phyloP scores from a whole-genome alignment of 2,888 invertebrate genomes.

The Amblyjoppa fuscipennis region DNA sequence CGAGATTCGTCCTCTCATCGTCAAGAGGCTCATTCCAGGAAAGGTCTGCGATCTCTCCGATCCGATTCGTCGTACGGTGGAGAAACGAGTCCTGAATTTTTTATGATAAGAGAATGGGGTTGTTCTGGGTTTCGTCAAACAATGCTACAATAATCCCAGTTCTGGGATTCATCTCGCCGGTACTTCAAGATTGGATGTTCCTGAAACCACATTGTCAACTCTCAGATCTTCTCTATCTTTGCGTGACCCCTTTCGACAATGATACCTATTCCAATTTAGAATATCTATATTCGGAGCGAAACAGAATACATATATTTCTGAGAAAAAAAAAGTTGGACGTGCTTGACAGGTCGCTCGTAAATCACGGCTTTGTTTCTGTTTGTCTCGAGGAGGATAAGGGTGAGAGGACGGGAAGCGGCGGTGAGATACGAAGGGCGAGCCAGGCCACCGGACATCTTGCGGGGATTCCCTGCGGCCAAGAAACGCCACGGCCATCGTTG shows the following conservation, averaged over 20 bases:
- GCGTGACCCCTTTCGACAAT: too few relatives aligned
- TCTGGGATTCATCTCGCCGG: not conserved
- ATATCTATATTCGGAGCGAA: constrained; percentile 2
- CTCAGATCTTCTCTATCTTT: not conserved
- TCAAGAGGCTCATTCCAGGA: not conserved
- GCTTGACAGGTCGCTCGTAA: constrained; percentile 58
- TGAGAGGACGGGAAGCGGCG: constrained; percentile 46
- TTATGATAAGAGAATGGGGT: not conserved
- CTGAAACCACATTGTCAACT: not conserved
- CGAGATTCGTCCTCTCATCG: not conserved
- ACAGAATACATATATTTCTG: constrained; percentile 34
- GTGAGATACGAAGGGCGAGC: constrained; percentile 27
- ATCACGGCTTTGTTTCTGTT: constrained; percentile 73
- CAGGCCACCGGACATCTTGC: constrained; percentile 63
- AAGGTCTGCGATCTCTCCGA: not conserved
- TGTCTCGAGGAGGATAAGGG: constrained; percentile 59
- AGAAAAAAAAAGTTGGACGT: constrained; percentile 37
- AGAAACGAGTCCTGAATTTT: not conserved
- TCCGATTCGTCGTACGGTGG: not conserved
- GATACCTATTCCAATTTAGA: not conserved
- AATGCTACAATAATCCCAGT: not conserved
- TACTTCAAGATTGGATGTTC: not conserved
- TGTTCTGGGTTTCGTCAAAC: not conserved
- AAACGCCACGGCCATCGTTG: constrained; percentile 55
- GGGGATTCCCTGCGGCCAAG: constrained; percentile 53